phyloP scores from a whole-genome alignment of 2,888 invertebrate species.

The Conops quadrifasciatus region DNA sequence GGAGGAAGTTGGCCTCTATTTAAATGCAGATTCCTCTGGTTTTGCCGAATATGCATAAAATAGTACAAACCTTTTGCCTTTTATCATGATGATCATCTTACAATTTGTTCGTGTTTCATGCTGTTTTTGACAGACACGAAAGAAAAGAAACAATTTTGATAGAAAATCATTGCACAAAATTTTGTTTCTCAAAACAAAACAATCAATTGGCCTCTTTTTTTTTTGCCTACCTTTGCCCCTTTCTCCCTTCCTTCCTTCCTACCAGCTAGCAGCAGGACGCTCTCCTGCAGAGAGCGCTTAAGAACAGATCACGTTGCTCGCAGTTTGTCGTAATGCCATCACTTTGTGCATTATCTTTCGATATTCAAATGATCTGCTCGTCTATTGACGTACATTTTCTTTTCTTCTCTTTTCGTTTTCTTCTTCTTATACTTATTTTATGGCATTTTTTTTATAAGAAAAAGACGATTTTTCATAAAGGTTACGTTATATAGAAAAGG shows the following conservation, averaged over 20 bases:
- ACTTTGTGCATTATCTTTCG: neutral
- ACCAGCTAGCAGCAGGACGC: neutral
- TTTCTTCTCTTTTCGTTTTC: neutral
- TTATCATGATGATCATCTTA: neutral
- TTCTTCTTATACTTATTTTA: too few relatives aligned
- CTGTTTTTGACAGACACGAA: neutral
- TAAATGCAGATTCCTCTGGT: too few relatives aligned
- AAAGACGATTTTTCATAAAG: neutral
- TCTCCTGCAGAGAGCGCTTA: neutral
- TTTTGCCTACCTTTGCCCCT: neutral
- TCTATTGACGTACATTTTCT: too few relatives aligned
- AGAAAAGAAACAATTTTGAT: neutral
- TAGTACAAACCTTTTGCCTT: too few relatives aligned
- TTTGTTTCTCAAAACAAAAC: neutral
- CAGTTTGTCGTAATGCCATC: neutral
- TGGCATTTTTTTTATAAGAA: too few relatives aligned
- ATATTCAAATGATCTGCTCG: slow-evolving; percentile 8
- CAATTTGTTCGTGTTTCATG: neutral
- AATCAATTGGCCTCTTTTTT: neutral
- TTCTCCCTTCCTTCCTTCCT: neutral
- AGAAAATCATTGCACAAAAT: slow-evolving; percentile 8
- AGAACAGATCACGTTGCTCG: neutral
- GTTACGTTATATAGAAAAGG: neutral
- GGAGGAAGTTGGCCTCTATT: too few relatives aligned
- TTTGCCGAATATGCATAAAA: too few relatives aligned